phyloP scores from a whole-genome alignment of 2,113 vertebrate species.

The Plotosus lineatus region DNA sequence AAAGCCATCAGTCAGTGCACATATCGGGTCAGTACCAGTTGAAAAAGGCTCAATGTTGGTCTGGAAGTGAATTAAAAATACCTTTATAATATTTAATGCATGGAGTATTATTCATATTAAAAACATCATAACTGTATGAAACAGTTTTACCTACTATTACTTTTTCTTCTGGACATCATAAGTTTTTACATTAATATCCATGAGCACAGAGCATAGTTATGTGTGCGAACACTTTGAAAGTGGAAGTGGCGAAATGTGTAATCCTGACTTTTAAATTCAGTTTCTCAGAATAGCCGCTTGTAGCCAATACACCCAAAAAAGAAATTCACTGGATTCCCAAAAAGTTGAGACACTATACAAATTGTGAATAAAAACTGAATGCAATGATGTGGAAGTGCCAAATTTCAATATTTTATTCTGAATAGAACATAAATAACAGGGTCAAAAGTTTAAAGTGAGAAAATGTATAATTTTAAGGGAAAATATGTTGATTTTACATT shows the following conservation, averaged over 20 bases:
- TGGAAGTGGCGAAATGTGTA: neutral
- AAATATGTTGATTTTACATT: too few relatives aligned
- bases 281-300: neutral
- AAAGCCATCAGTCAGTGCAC: neutral
- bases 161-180: neutral
- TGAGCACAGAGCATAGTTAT: neutral
- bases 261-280: neutral
- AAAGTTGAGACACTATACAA: too few relatives aligned
- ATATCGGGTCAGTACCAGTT: neutral
- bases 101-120: neutral
- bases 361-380: too few relatives aligned
- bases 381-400: too few relatives aligned
- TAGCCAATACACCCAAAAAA: neutral
- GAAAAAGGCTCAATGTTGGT: neutral
- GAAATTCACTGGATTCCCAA: too few relatives aligned
- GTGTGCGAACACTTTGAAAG: neutral
- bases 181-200: neutral
- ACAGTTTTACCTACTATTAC: neutral
- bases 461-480: too few relatives aligned
- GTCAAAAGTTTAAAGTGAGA: too few relatives aligned
- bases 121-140: neutral
- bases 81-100: neutral
- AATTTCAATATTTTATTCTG: too few relatives aligned
- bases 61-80: neutral
- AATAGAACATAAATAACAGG: too few relatives aligned